Percentiles rank a stretch among this genome's conserved stretches.
Conservation (phyloP, 1,140 invertebrate genomes). For the Leptopilina boulardi region DNA sequence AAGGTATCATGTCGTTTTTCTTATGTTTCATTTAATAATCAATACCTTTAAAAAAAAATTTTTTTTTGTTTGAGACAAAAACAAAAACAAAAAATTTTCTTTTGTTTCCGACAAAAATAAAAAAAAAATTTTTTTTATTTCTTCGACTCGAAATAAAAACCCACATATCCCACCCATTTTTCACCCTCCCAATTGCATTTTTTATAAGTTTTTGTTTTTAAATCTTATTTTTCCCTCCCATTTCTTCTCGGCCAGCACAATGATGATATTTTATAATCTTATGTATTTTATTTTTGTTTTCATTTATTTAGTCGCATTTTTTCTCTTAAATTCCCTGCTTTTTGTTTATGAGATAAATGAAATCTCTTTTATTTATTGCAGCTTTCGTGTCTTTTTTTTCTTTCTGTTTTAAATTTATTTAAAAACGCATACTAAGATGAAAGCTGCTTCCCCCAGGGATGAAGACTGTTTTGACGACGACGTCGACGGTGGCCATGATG, state of each 20-base stretch:
- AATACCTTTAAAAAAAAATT: background rate
- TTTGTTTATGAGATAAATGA: background rate
- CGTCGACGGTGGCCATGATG: conserved; percentile 67
- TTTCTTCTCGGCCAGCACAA: conserved; percentile 47
- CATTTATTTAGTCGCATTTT: conserved; percentile 35
- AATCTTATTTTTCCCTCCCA: conserved; percentile 46
- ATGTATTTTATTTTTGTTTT: conserved; percentile 32
- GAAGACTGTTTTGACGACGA: conserved; percentile 51
- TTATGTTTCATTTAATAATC: background rate
- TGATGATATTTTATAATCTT: conserved; percentile 36
- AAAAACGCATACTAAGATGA: background rate
- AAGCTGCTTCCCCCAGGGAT: conserved; percentile 5
- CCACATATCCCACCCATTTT: conserved; percentile 65
- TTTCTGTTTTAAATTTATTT: background rate
- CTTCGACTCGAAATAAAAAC: conserved; percentile 58
- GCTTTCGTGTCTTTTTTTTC: background rate
- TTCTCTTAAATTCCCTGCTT: conserved; percentile 31
- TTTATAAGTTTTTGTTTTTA: conserved; percentile 43
- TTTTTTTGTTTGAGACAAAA: background rate
- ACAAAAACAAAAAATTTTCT: background rate
- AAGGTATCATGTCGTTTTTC: conserved; percentile 58
- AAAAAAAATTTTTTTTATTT: background rate
- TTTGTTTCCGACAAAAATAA: conserved; percentile 25
- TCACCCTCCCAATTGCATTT: conserved; percentile 55
- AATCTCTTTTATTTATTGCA: background rate